Percentiles rank a stretch among this genome's conserved stretches.
Evolutionary conservation across 1,140 invertebrate species (phyloP).

Genomic region (Rhagoletis zephyria): DNA sequence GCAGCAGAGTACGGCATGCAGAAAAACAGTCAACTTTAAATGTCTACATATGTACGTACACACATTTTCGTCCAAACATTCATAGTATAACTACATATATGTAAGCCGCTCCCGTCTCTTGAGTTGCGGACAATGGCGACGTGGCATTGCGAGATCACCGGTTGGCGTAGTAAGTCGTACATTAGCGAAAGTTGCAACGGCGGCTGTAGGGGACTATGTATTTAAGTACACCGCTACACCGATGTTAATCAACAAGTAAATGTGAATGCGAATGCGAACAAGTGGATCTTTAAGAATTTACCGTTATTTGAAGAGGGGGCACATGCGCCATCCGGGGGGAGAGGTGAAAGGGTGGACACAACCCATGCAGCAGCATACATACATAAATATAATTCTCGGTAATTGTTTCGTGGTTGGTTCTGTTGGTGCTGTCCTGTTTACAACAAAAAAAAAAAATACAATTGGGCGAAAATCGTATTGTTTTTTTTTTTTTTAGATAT

Average conservation of each 20-base stretch:
- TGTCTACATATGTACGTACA: no score
- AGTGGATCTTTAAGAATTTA: slow-evolving; percentile 46
- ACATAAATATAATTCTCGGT: slow-evolving; percentile 23
- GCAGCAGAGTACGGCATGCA: not conserved
- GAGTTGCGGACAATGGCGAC: not conserved
- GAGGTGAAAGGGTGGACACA: not conserved
- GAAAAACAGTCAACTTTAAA: no score
- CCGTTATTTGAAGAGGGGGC: slow-evolving; percentile 20
- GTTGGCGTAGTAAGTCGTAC: not conserved
- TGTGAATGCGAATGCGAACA: slow-evolving; percentile 45
- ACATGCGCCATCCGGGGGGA: not conserved
- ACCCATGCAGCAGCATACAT: not conserved
- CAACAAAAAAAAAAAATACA: slow-evolving; percentile 6
- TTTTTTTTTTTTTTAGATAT: not conserved
- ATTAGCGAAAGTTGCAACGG: not conserved
- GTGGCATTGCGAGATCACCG: not conserved
- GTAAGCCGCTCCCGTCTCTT: not conserved
- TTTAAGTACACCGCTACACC: not conserved
- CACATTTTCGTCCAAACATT: no score
- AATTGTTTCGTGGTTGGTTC: slow-evolving; percentile 9
- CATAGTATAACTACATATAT: no score
- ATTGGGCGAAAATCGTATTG: not conserved
- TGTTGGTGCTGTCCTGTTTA: slow-evolving; percentile 40
- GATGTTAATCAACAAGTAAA: slow-evolving; percentile 51
- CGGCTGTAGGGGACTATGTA: not conserved